Percentiles rank a stretch among this genome's conserved stretches.
These are phyloP conservation scores for Chrysodeixis includens DNA, from an alignment of 2,888 invertebrate genomes.

Conservation along the genomic window DNA sequence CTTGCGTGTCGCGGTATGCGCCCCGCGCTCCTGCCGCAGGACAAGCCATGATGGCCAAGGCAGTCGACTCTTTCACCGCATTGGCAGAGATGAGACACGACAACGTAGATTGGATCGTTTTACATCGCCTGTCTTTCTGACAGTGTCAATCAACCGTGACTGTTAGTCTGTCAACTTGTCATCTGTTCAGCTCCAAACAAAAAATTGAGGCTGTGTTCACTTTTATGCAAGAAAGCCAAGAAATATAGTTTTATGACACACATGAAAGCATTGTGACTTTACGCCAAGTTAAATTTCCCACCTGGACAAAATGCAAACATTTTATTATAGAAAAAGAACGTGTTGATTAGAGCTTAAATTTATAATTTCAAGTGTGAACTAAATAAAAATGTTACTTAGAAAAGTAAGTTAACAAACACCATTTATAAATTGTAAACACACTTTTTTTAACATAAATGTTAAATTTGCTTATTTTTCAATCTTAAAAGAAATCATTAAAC, in stretches of 20 bases:
- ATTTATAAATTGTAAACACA: background rate
- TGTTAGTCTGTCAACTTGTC: background rate
- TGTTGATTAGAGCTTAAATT: background rate
- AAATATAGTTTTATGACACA: background rate
- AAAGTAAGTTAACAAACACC: constrained; percentile 46
- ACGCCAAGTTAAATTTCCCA: background rate
- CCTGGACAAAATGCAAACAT: background rate
- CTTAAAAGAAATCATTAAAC: background rate
- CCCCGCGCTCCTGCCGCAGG: too few relatives aligned
- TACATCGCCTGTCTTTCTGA: background rate
- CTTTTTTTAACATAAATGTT: too few relatives aligned
- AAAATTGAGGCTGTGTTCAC: background rate
- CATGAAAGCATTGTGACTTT: background rate
- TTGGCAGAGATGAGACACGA: too few relatives aligned
- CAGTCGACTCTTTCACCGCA: too few relatives aligned
- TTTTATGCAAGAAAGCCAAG: background rate
- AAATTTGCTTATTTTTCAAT: background rate
- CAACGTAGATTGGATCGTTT: too few relatives aligned
- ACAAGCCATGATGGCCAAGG: too few relatives aligned
- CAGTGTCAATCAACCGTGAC: background rate
- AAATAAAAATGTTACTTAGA: constrained; percentile 44
- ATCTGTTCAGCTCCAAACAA: background rate
- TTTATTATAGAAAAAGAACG: background rate
- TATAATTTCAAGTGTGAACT: background rate
- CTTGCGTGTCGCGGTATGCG: too few relatives aligned